phyloP scores from a whole-genome alignment of 2,113 vertebrate genomes.

The Alexandromys fortis region DNA sequence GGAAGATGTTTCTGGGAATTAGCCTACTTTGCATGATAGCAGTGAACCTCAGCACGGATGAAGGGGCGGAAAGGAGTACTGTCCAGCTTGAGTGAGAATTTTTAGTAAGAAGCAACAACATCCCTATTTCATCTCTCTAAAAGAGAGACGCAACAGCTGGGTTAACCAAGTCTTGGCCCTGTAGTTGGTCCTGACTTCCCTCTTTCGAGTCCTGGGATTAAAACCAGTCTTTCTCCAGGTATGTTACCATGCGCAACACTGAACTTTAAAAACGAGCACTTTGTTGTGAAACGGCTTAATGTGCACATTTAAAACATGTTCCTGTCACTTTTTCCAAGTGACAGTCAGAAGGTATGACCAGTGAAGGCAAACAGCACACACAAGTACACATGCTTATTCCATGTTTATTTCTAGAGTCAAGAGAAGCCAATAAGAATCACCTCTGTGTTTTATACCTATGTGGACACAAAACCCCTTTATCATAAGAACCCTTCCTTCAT shows the following conservation, averaged over 20 bases:
- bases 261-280: slow-evolving; percentile 23
- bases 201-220: background rate
- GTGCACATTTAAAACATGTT: background rate
- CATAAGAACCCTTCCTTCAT: background rate
- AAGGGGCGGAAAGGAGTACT: background rate
- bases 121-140: background rate
- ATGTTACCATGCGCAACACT: background rate
- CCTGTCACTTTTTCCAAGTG: background rate
- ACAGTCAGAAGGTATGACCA: background rate
- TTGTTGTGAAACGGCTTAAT: background rate
- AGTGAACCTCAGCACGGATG: background rate
- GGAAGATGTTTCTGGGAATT: background rate
- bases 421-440: background rate
- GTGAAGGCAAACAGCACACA: background rate
- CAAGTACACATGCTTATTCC: background rate
- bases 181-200: background rate
- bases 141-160: background rate
- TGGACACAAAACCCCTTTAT: background rate
- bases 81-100: background rate
- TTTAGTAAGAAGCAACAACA: background rate
- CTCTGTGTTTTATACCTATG: background rate
- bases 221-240: background rate
- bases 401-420: background rate
- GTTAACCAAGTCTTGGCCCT: background rate
- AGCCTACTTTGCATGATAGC: background rate